Evolutionary conservation across 2,113 vertebrate genomes (phyloP), one percentile per base, ranked within the genome.

Genomic region (Sitta europaea): DNA sequence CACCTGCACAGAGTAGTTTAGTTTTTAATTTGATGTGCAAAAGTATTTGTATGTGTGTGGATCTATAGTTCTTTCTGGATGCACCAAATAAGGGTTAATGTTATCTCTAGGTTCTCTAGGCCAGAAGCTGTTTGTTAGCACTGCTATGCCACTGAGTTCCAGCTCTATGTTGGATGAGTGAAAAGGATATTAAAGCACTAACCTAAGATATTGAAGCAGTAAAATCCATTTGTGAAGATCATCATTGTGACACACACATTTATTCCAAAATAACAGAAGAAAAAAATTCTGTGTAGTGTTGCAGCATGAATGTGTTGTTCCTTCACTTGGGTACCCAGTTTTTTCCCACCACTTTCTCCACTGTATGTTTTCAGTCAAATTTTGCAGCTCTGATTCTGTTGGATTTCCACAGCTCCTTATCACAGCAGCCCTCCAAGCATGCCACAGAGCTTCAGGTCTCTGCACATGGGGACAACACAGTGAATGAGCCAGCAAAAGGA

Each of bases 381-480:
- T 71, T n/a, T 68, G 55, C 24, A 40, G 31, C 31, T 71, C 7
- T 54, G n/a, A 35, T 76, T 55, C 11, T 45, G 19, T 25, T 47
- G 13, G 12, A 58, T 85, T 78, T 74, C 51, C 82, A 28, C 31
- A 77, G 8, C 27, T 63, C 15, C 27, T 47, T 65, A 9, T 35
- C 65, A 43, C 10, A 57, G 70, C 28, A 57, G 4, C 25, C 13
- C 59, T 74, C 55, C 55, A 61, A 43, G 22, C 6, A 6, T 6
- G 19, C 65, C 31, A 12, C 47, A 79, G 31, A 40, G 17, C 33
- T 70, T 38, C 59, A 85, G 31, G 24, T 27, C 9, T 23, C 33
- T 50, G 20, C 27, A 16, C 0, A 0, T 28, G 29, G 6, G 31
- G 51, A n/a, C 38, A 63, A 18, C 14, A 22, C 6, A 33, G 21